Evolutionary conservation across 2,797 vertebrate genomes (phyloP), one percentile per base, ranked within the genome.

Genomic region (Chaunax sp.): DNA sequence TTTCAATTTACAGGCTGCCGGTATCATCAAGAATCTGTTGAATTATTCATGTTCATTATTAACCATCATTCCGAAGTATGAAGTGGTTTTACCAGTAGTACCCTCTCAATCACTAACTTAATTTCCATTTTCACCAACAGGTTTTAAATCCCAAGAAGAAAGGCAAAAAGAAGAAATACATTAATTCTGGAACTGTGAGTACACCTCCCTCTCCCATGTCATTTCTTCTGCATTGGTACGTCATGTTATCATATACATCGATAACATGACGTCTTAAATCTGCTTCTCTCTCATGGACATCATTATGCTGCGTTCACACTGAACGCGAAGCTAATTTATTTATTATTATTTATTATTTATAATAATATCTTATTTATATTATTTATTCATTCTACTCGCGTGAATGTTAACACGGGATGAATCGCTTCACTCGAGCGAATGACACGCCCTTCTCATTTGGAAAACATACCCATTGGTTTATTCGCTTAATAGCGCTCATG

Each of bases 141-240:
- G 95, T 96, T 81, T 91, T 97, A 86, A 97, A 98, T 90, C 96
- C 96, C 44, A 95, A 96, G 90, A 98, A 98, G 92, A 98, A 97
- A 88, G 95, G 96, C 84, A 98, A 96, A 90, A 98, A 98, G 93
- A 98, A 97, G 93, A 98, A 97, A 92, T 98, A 98, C 0, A 88
- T 96, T 67, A 98, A 98, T 84, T 98, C 97, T 0, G 97, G 97
- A 74, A 98, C 97, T 0, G 97, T 98, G 88, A 96, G 96, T 95
- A 46, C 40, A 11, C 33, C 50, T 9, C 55, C 45, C 4, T 66
- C 43, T 28, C 16, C 23, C 14, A 47, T 66, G 37, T 64, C 23
- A 50, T 71, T 43, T 71, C 56, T 10, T 19, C 22, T 47, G 9
- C 20, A 3, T 66, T 54, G 0, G 12, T 72, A 41, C 71, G 41